A percentile compares a stretch with the other conserved stretches of the same genome.
phyloP scores from a whole-genome alignment of 2,113 vertebrate species.

The Alligator sinensis region DNA sequence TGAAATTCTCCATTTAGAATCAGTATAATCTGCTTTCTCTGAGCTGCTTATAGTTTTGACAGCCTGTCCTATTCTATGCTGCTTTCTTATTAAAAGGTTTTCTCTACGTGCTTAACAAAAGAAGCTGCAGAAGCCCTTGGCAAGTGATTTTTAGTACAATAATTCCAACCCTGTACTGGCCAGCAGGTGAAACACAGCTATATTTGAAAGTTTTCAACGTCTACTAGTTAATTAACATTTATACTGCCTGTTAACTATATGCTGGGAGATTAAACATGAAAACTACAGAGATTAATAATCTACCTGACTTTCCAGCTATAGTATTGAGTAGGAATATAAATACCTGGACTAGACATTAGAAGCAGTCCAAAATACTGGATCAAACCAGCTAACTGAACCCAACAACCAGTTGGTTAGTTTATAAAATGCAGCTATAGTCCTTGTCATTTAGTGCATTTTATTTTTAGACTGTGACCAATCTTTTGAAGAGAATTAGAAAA shows the following conservation, averaged over 20 bases:
- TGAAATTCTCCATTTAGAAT: neutral
- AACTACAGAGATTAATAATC: neutral
- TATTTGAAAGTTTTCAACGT: neutral
- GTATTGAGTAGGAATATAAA: fast-evolving
- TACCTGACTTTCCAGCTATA: fast-evolving
- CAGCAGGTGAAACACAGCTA: neutral
- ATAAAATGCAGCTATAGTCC: neutral
- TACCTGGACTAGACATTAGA: neutral
- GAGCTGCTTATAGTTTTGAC: neutral
- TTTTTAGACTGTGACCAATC: neutral
- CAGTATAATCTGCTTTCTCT: neutral
- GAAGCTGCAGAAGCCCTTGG: neutral
- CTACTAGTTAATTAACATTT: neutral
- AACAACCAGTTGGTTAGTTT: neutral
- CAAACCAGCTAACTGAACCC: neutral
- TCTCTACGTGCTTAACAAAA: neutral
- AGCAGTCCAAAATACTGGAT: neutral
- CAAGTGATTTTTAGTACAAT: neutral
- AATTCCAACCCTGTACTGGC: neutral
- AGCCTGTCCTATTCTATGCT: too few species aligned
- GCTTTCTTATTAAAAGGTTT: neutral
- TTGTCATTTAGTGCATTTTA: neutral
- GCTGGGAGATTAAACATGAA: neutral
- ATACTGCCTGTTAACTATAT: neutral
- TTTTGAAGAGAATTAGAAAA: neutral